A percentile compares a stretch with the other conserved stretches of the same genome.
Evolutionary conservation across 1,140 invertebrate genomes (phyloP).

Genomic region (Brachionus asplanchnoidis): DNA sequence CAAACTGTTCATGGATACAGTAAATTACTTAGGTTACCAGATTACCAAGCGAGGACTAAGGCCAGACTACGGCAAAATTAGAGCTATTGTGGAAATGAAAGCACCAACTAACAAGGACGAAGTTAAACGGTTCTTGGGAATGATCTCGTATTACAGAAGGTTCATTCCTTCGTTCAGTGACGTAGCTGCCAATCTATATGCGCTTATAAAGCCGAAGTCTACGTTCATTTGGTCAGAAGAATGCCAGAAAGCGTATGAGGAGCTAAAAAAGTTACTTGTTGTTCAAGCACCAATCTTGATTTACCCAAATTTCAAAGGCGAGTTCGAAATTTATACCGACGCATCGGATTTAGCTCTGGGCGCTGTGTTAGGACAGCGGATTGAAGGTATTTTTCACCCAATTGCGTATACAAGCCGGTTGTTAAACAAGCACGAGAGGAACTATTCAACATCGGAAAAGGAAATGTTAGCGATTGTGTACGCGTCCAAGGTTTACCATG

Average conservation of each 20-base stretch:
- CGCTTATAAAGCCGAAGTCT: conserved; percentile 47
- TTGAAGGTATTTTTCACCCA: not conserved
- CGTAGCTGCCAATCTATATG: conserved; percentile 51
- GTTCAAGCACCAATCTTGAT: not conserved
- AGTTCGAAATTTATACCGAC: not conserved
- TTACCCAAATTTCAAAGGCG: conserved; percentile 1
- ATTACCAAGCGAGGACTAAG: too few species aligned
- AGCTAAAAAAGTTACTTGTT: conserved; percentile 48
- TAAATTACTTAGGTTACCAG: too few species aligned
- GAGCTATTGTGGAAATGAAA: too few species aligned
- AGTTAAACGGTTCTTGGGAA: too few species aligned
- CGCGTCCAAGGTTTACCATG: not conserved
- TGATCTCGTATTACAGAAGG: too few species aligned
- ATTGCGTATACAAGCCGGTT: not conserved
- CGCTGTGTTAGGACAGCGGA: not conserved
- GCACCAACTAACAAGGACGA: too few species aligned
- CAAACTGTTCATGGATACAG: too few species aligned
- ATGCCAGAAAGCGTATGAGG: conserved; percentile 48
- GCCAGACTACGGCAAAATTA: too few species aligned
- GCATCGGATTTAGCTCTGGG: not conserved
- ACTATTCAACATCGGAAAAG: not conserved
- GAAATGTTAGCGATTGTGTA: conserved; percentile 15
- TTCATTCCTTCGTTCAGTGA: too few species aligned
- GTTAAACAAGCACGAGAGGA: too few species aligned
- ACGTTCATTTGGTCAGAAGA: conserved; percentile 47